A percentile compares a stretch with the other conserved stretches of the same genome.
Evolutionary conservation across 2,113 vertebrate species (phyloP).

Genomic region (Gasterosteus aculeatus): DNA sequence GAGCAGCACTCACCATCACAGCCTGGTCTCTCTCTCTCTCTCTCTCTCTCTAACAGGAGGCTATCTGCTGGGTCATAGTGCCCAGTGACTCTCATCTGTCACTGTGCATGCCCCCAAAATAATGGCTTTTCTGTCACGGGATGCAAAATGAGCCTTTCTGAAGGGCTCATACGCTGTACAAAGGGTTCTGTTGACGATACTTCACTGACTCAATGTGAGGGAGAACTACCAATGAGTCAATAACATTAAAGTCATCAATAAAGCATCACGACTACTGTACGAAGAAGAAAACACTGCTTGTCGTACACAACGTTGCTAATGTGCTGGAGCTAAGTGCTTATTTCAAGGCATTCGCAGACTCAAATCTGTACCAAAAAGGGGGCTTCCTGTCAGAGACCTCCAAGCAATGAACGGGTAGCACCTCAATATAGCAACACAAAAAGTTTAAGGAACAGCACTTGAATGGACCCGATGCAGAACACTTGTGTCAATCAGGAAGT

Average conservation of each 20-base stretch:
- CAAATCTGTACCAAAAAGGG: too few species aligned
- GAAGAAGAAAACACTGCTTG: too few species aligned
- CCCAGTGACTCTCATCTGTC: constrained; percentile 47
- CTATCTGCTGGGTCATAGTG: constrained; percentile 82
- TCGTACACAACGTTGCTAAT: too few species aligned
- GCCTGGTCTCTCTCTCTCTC: neutral
- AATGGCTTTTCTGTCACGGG: neutral
- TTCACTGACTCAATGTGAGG: neutral
- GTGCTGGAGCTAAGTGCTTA: too few species aligned
- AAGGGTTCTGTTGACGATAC: neutral
- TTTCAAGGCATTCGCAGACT: too few species aligned
- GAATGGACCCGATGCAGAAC: too few species aligned
- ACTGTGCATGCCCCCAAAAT: neutral
- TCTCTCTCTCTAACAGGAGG: constrained; percentile 13
- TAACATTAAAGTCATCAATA: neutral
- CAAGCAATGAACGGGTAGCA: too few species aligned
- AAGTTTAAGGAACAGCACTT: too few species aligned
- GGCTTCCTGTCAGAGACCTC: too few species aligned
- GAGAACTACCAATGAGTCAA: neutral
- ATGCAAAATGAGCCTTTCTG: neutral
- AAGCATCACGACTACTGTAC: neutral
- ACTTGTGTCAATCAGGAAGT: too few species aligned
- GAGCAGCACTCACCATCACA: constrained; percentile 73
- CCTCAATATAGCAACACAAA: too few species aligned
- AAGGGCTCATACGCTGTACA: neutral